A percentile compares a stretch with the other conserved stretches of the same genome.
Evolutionary conservation across 1,140 invertebrate species (phyloP).

Genomic region (Drosophila tristis): DNA sequence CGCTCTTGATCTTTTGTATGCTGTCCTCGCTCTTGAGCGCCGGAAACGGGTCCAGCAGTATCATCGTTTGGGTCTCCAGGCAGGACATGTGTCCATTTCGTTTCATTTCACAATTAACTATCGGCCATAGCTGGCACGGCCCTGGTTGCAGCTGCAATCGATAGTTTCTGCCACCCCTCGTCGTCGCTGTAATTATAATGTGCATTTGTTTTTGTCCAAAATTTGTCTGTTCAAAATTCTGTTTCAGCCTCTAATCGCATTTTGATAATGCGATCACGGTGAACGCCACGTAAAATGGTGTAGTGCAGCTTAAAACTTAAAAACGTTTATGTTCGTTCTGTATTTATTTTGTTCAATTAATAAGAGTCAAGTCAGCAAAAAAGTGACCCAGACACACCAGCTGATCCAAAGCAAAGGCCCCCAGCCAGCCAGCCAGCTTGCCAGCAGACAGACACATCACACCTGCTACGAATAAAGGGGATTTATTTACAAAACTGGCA

Average conservation of each 20-base stretch:
- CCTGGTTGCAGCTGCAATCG: conserved; percentile 12
- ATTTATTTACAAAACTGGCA: conserved; percentile 49
- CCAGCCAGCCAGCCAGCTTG: neutral
- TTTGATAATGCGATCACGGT: conserved; percentile 28
- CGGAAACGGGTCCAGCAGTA: conserved; percentile 91
- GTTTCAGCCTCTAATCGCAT: conserved; percentile 33
- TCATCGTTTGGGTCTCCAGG: conserved; percentile 91
- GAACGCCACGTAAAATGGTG: conserved; percentile 43
- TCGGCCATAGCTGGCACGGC: neutral
- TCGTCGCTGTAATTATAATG: conserved; percentile 54
- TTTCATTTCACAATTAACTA: too few species aligned
- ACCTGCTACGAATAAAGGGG: conserved; percentile 69
- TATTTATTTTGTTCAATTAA: conserved; percentile 20
- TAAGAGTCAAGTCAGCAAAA: conserved; percentile 23
- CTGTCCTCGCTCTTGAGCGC: conserved; percentile 86
- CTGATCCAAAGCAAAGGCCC: conserved; percentile 44
- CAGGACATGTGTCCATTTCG: conserved; percentile 45
- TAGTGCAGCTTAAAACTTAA: conserved; percentile 12
- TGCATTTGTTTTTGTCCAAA: conserved; percentile 76
- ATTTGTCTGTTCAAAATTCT: conserved; percentile 35
- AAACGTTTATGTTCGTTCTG: conserved; percentile 30
- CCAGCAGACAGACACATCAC: conserved; percentile 49
- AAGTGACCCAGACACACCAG: conserved; percentile 32
- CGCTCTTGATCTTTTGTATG: conserved; percentile 73
- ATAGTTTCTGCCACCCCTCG: conserved; percentile 49